Evolutionary conservation across 2,797 vertebrate genomes (phyloP).

Genomic region (Chelon auratus): DNA sequence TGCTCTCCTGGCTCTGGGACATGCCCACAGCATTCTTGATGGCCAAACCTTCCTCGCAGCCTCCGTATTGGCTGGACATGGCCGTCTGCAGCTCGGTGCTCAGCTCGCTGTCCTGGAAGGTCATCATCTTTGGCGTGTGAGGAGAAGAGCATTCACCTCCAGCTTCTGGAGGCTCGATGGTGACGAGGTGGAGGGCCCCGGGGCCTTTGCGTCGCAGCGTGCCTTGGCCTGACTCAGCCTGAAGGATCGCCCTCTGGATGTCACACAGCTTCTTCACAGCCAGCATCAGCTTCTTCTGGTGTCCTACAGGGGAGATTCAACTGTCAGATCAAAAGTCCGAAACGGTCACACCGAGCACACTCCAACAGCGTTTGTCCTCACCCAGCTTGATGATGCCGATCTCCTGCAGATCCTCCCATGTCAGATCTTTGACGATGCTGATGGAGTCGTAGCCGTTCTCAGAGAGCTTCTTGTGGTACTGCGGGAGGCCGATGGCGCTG

Average conservation of each 20-base stretch:
- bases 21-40: conserved; percentile 76
- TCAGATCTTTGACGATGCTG: conserved; percentile 93
- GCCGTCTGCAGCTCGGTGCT: conserved; percentile 93
- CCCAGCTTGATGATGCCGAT: conserved; percentile 96
- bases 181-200: conserved; percentile 73
- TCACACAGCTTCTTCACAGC: conserved; percentile 93
- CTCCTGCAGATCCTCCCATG: conserved; percentile 98
- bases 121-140: conserved; percentile 84
- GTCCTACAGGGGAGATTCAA: conserved; percentile 81
- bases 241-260: conserved; percentile 83
- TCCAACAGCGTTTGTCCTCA: conserved; percentile 62
- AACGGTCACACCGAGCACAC: rapidly evolving
- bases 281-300: conserved; percentile 98
- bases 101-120: conserved; percentile 93
- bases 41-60: conserved; percentile 83
- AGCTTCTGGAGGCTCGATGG: conserved; percentile 76
- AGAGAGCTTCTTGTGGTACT: conserved; percentile 93
- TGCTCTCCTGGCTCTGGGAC: conserved; percentile 90
- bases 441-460: conserved; percentile 97
- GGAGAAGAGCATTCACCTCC: conserved; percentile 69
- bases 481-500: conserved; percentile 90
- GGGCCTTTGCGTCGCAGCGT: conserved; percentile 77
- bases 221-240: conserved; percentile 70
- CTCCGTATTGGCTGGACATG: conserved; percentile 84
- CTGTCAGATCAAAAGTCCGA: neutral